A percentile compares a stretch with the other conserved stretches of the same genome.
Conservation (phyloP, 1,140 invertebrate species). For the Vollenhovia emeryi region DNA sequence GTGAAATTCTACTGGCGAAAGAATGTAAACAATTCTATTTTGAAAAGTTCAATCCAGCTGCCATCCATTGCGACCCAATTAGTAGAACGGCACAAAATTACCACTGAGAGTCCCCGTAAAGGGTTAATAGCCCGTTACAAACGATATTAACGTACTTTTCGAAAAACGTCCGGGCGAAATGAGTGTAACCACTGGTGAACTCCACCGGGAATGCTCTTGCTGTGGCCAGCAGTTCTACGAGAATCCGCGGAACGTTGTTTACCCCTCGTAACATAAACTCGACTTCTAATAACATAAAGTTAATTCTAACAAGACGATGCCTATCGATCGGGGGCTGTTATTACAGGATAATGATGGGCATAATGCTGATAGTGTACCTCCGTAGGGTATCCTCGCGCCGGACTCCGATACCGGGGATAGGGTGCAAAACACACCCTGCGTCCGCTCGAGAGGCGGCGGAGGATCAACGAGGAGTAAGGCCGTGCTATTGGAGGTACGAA, state of each 20-base stretch:
- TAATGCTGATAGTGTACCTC: conserved; percentile 58
- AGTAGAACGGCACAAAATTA: background rate
- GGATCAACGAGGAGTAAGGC: conserved; percentile 22
- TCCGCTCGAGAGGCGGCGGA: background rate
- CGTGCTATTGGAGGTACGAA: conserved; percentile 41
- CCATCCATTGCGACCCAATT: background rate
- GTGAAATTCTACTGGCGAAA: background rate
- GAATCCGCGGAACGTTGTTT: conserved; percentile 16
- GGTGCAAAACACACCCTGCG: conserved; percentile 31
- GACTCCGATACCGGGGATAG: conserved; percentile 44
- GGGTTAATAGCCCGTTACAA: conserved; percentile 9
- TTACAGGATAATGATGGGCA: conserved; percentile 60
- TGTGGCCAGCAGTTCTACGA: background rate
- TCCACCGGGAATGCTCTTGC: no score
- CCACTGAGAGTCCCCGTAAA: background rate
- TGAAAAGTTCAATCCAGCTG: background rate
- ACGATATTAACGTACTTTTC: background rate
- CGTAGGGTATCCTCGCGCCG: background rate
- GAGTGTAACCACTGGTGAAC: background rate
- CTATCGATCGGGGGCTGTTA: conserved; percentile 51
- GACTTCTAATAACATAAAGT: conserved; percentile 51
- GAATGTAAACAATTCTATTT: background rate
- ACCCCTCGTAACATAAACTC: conserved; percentile 19
- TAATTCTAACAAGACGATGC: conserved; percentile 24
- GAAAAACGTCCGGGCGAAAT: background rate